phyloP scores from a whole-genome alignment of 92 coral and sea anemone species.

The Meandrina meandrites region DNA sequence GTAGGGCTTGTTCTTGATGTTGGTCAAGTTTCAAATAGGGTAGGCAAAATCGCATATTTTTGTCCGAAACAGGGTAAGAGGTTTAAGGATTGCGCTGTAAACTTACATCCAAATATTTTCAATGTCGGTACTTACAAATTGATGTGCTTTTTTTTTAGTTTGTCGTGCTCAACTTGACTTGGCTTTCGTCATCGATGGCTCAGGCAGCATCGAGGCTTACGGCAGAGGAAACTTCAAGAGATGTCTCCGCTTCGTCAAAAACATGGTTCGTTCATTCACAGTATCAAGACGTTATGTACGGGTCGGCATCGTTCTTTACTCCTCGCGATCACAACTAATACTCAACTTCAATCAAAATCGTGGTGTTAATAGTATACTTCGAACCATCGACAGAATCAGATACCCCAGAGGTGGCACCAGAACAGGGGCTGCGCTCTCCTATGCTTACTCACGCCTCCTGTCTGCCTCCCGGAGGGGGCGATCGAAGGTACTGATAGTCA shows the following conservation, averaged over 20 bases:
- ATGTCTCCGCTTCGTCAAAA: conserved; percentile 70
- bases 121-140: not conserved
- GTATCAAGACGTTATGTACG: conserved; percentile 64
- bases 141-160: conserved; percentile 14
- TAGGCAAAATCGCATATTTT: too few relatives aligned
- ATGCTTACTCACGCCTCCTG: conserved; percentile 49
- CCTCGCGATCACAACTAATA: conserved; percentile 46
- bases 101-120: not conserved
- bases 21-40: too few relatives aligned
- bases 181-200: conserved; percentile 75
- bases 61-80: too few relatives aligned
- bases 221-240: conserved; percentile 83
- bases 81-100: too few relatives aligned
- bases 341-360: conserved; percentile 55
- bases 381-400: conserved; percentile 51
- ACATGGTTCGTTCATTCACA: conserved; percentile 64
- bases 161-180: conserved; percentile 64
- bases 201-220: conserved; percentile 73
- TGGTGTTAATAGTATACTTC: conserved; percentile 20
- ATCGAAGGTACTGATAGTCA: conserved; percentile 66
- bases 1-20: too few relatives aligned
- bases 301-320: conserved; percentile 63
- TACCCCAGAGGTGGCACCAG: conserved; percentile 79
- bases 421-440: conserved; percentile 55
- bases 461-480: conserved; percentile 35